Evolutionary conservation across 2,888 invertebrate species (phyloP), one percentile per base, ranked within the genome.

Genomic region (Mythimna impura): DNA sequence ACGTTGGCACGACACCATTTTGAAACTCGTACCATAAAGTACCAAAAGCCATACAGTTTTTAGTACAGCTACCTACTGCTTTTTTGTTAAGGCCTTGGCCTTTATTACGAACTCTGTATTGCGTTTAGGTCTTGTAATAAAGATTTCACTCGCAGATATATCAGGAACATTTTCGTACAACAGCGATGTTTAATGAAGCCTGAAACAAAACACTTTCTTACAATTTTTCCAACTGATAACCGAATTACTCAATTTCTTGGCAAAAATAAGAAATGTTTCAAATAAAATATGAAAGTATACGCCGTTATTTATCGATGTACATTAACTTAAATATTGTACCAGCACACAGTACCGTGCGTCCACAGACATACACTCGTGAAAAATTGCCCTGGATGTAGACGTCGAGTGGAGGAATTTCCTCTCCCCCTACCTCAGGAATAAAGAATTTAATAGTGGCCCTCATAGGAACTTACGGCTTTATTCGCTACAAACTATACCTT

Each of bases 321-420:
- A 88, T 88, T 86, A 86, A 78, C 82, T 88, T 83, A 75, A 82
- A 86, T 84, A 85, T 88, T 89, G 87, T 82, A 78, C 86, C 84
- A 86, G 81, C 61, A 63, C 75, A 87, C 81, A 81, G 81, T 84
- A 78, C 82, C 75, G 75, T 71, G 71, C 79, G 77, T 84, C 81
- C 78, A 77, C 80, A 85, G 83, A 86, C 82, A 86, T 82, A 82
- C 72, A 89, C 89, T 89, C 85, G 91, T 93, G 93, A 94, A 94
- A 94, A 93, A 94, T 94, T 91, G 89, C 92, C 88, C 84, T 85
- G 88, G 89, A 93, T 93, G 90, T 91, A 93, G 93, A 93, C 92
- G 91, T 93, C 89, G 87, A 90, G 89, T 86, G 88, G 83, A 89
- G 88, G 88, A 90, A 92, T 91, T 91, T 87, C 88, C 88, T 58